A percentile compares a stretch with the other conserved stretches of the same genome.
Evolutionary conservation across 1,140 invertebrate species (phyloP).

Genomic region (Gonatopus flavifemur): DNA sequence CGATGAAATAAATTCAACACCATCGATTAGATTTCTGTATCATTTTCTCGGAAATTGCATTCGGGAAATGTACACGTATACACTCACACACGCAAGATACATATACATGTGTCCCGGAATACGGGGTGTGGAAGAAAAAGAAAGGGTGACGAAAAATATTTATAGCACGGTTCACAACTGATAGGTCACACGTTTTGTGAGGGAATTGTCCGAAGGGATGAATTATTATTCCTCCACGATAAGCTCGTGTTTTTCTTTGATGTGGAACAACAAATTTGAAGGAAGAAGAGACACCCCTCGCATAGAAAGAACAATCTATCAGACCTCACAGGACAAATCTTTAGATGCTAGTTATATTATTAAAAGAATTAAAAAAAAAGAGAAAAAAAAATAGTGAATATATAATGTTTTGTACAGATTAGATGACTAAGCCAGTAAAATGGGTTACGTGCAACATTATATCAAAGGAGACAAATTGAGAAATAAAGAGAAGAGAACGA

Average conservation of each 20-base stretch:
- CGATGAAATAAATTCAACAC: background rate
- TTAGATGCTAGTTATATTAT: constrained; percentile 53
- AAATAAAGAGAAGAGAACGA: constrained; percentile 13
- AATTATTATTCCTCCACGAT: too few relatives aligned
- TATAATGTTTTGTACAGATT: constrained; percentile 59
- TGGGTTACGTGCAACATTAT: constrained; percentile 59
- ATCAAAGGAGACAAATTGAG: constrained; percentile 29
- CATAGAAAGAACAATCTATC: constrained; percentile 33
- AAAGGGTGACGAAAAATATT: background rate
- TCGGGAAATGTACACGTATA: too few relatives aligned
- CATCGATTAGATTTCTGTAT: background rate
- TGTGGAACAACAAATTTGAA: too few relatives aligned
- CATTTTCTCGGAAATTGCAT: too few relatives aligned
- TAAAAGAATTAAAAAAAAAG: too few relatives aligned
- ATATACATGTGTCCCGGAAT: constrained; percentile 9
- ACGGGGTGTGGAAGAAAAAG: background rate
- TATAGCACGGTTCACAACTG: too few relatives aligned
- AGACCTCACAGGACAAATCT: constrained; percentile 55
- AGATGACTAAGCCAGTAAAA: constrained; percentile 55
- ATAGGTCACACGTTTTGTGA: too few relatives aligned
- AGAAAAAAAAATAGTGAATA: constrained; percentile 51
- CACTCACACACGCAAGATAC: too few relatives aligned
- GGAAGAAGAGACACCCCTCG: constrained; percentile 1
- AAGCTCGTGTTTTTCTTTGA: too few relatives aligned
- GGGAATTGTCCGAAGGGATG: too few relatives aligned